phyloP scores from a whole-genome alignment of 2,888 invertebrate species.

The Lissonota sp. region DNA sequence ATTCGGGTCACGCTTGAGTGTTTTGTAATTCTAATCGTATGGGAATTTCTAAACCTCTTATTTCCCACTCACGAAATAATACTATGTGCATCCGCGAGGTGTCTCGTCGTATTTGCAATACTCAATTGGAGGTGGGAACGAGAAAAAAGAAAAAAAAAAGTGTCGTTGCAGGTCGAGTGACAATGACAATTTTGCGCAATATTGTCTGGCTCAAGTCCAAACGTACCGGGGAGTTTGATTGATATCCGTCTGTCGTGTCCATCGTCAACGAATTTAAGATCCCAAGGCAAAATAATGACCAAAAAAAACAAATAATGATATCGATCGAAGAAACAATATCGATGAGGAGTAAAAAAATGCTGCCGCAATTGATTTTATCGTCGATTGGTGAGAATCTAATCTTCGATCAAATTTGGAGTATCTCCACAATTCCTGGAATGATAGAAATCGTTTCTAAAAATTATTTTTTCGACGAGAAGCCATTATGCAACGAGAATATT shows the following conservation, averaged over 20 bases:
- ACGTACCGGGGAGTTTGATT: slow-evolving; percentile 31
- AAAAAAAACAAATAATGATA: no score
- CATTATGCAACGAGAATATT: no score
- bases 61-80: slow-evolving; percentile 8
- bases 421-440: no score
- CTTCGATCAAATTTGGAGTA: no score
- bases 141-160: slow-evolving; percentile 14
- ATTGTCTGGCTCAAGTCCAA: slow-evolving; percentile 54
- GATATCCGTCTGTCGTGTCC: slow-evolving; percentile 31
- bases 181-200: slow-evolving; percentile 62
- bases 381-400: no score
- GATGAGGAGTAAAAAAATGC: no score
- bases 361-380: no score
- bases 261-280: no score
- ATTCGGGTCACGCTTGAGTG: slow-evolving; percentile 74
- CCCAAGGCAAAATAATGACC: no score
- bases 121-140: slow-evolving; percentile 22
- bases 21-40: slow-evolving; percentile 78
- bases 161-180: slow-evolving; percentile 42
- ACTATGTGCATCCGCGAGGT: slow-evolving; percentile 8
- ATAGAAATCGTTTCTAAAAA: no score
- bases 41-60: slow-evolving; percentile 75
- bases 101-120: slow-evolving; percentile 31
- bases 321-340: no score
- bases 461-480: no score